These are phyloP conservation scores for Stigmatopora argus DNA, from an alignment of 2,113 vertebrate genomes.

Conservation along the genomic window DNA sequence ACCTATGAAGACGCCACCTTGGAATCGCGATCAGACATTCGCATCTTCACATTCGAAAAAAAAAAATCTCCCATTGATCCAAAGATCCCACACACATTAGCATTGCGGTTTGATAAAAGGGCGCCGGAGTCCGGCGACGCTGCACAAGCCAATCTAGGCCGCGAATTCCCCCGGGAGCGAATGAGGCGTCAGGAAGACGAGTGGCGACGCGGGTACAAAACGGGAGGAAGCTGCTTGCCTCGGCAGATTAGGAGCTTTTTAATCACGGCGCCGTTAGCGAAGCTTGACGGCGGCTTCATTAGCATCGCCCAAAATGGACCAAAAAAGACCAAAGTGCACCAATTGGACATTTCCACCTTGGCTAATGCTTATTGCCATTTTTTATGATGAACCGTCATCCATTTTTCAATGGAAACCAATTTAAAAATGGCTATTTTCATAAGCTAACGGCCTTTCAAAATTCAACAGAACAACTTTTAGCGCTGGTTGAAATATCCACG, in stretches of 20 bases:
- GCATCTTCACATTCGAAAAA: too few species aligned
- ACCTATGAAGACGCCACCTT: too few species aligned
- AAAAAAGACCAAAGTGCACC: background rate
- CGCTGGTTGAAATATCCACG: background rate
- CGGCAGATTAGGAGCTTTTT: constrained; percentile 34
- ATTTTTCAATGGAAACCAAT: background rate
- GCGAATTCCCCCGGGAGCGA: constrained; percentile 56
- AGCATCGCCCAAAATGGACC: constrained; percentile 25
- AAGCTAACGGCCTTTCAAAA: background rate
- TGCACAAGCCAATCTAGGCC: constrained; percentile 68
- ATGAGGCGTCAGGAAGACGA: constrained; percentile 48
- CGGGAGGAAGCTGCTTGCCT: constrained; percentile 10
- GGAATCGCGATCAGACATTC: too few species aligned
- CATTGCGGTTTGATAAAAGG: constrained; percentile 21
- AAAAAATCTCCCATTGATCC: background rate
- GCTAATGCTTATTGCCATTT: background rate
- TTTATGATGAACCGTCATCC: background rate
- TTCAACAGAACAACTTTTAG: background rate
- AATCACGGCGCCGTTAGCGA: constrained; percentile 40
- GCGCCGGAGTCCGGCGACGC: constrained; percentile 22
- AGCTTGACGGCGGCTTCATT: constrained; percentile 35
- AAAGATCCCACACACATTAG: background rate
- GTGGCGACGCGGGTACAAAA: constrained; percentile 33
- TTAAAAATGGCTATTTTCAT: background rate
- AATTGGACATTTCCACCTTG: background rate